phyloP scores from a whole-genome alignment of 2,797 vertebrate species.

The Periophthalmus magnuspinnatus region DNA sequence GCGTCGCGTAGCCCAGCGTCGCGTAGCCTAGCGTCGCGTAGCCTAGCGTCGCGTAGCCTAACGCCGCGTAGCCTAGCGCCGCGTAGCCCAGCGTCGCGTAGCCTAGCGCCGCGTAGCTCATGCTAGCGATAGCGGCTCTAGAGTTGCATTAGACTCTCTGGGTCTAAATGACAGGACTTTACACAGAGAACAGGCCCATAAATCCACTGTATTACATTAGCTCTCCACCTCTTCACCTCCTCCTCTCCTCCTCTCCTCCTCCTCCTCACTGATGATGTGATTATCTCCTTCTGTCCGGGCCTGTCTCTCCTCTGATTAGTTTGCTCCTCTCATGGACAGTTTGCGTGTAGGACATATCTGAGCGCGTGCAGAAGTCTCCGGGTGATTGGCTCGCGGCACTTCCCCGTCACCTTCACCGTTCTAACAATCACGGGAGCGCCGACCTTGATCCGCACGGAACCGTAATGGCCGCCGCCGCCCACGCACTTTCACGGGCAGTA shows the following conservation, averaged over 20 bases:
- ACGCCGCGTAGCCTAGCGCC: no score
- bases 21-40: no score
- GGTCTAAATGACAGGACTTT: no score
- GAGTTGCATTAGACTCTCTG: not conserved
- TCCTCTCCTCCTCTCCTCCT: no score
- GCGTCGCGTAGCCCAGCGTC: no score
- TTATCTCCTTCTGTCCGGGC: no score
- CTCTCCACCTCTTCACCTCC: no score
- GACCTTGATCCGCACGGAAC: conserved; percentile 81
- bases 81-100: no score
- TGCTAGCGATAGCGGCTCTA: not conserved
- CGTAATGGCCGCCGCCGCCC: conserved; percentile 76
- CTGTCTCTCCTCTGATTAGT: conserved; percentile 69
- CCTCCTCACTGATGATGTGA: no score
- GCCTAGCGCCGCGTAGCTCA: no score
- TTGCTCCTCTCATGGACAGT: conserved; percentile 44
- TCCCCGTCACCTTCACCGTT: conserved; percentile 79
- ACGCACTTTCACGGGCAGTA: conserved; percentile 71
- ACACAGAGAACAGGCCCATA: not conserved
- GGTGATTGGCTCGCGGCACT: conserved; percentile 76
- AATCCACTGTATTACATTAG: no score
- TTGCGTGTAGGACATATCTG: conserved; percentile 56
- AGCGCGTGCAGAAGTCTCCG: conserved; percentile 69
- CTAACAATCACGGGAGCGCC: conserved; percentile 82
- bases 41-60: no score